Conservation (phyloP, 2,888 invertebrate genomes). For the Scaeva pyrastri region DNA sequence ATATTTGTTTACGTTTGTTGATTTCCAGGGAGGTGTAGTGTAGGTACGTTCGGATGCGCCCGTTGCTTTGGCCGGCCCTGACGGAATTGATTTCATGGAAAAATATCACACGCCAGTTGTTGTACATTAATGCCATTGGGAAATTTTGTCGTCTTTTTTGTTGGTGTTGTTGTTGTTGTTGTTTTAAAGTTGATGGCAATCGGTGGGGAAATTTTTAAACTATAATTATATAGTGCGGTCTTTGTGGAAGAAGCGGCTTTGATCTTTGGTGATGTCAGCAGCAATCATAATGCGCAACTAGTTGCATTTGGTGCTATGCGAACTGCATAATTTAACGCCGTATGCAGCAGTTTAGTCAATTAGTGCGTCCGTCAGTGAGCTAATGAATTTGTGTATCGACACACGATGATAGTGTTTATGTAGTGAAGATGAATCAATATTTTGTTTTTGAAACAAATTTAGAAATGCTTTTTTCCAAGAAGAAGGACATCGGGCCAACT, state of each 20-base stretch:
- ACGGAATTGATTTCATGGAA: slow-evolving; percentile 36
- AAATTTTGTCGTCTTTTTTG: slow-evolving; percentile 47
- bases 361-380: slow-evolving; percentile 21
- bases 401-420: slow-evolving; percentile 60
- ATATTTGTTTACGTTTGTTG: slow-evolving; percentile 71
- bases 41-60: background rate
- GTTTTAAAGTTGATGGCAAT: slow-evolving; percentile 22
- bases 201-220: slow-evolving; percentile 14
- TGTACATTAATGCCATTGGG: slow-evolving; percentile 52
- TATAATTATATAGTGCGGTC: slow-evolving; percentile 27
- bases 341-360: slow-evolving; percentile 45
- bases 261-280: slow-evolving; percentile 56
- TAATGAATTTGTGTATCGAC: slow-evolving; percentile 27
- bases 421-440: slow-evolving; percentile 58
- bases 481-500: background rate
- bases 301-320: slow-evolving; percentile 58
- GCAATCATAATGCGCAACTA: slow-evolving; percentile 63
- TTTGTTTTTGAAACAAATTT: slow-evolving; percentile 47
- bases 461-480: background rate
- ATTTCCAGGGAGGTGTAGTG: slow-evolving; percentile 32
- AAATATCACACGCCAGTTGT: slow-evolving; percentile 35
- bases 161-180: slow-evolving; percentile 1
- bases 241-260: slow-evolving; percentile 47
- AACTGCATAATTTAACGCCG: background rate
- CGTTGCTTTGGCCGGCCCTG: slow-evolving; percentile 1